Evolutionary conservation across 2,888 invertebrate genomes (phyloP), one percentile per base, ranked within the genome.

Genomic region (Yponomeuta cagnagella): DNA sequence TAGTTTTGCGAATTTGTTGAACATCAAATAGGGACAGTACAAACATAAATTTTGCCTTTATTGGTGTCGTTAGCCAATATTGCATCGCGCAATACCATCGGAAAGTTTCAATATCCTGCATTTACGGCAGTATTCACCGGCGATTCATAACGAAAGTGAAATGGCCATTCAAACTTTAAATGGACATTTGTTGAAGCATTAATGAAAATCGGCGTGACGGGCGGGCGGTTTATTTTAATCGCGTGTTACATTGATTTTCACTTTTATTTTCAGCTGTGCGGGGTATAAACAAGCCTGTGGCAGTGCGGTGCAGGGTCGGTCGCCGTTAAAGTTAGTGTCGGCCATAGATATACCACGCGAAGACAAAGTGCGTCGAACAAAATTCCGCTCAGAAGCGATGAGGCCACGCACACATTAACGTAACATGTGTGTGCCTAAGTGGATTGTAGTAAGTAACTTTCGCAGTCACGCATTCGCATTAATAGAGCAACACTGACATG

Each of bases 271-370:
- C 86, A 89, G 87, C 87, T 86, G 85, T 84, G 81, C 82, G 80
- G 83, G 85, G 84, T 85, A 86, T 87, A 89, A 88, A 89, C 86
- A 88, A 82, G 83, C 82, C 80, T 83, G 84, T 80, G 52, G 52
- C 52, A 58, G 15, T 15, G 52, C 52, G 52, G 52, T 58, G 52
- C 52, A 58, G 84, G 89, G 90, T 89, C 89, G 89, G 90, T 89
- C 89, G 89, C 85, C 73, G 73, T 86, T 86, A 84, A 86, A 82
- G 81, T 90, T 89, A 88, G 89, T 87, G 89, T 86, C 87, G 86
- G 43, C 43, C 43, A 43, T 43, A 8, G 43, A 43, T 6, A 43
- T 43, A 43, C 43, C 43, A 43, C 8, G 43, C 8, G 43, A 8
- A 43, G 43, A 43, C 9, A 43, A 6, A 43, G 43, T 43, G 43